Base-by-base conservation (phyloP, 2,797 vertebrate species). In the Sebastes dallii region DNA sequence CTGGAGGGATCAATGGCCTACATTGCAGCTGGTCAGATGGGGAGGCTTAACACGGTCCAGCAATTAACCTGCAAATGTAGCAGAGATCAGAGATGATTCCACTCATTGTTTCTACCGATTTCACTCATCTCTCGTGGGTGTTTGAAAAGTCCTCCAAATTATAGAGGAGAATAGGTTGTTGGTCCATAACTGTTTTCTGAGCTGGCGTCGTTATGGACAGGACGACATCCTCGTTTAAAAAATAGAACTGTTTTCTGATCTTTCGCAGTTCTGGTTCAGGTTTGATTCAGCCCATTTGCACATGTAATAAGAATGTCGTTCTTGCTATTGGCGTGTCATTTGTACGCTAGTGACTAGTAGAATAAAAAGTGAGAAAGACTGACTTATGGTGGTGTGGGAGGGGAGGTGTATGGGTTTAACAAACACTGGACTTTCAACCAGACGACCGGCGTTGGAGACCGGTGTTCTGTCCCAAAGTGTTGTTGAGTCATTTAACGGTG, bases 51-150 rank as follows among this genome's bases (percentile, higher is more conserved):
- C 80, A 75, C 0, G 13, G 74, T 61, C 79, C 78, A 76, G 80
- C 85, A 91, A 91, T 93, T 89, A 90, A 94, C 90, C 92, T 91
- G 87, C 80, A 71, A 85, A 86, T 42, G 72, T 74, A 74, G 56
- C 74, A 9, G 30, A 68, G 78, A 77, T 75, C 75, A 72, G 75
- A 83, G 46, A 72, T 24, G n/a, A n/a, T 32, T 85, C 39, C 42
- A 62, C 69, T 74, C 18, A 24, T 12, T 24, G 39, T 39, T 4
- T 72, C 50, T 32, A 39, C 32, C 24, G 4, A 42, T 42, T 42
- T 42, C 39, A 42, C 3, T 42, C 39, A 42, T 42, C 39, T 42
- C 39, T 42, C 39, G 1, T 42, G 39, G 39, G 39, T 42, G 39
- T 42, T 42, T 14, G 39, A 42, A 42, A 42, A 42, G 13, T 32